A percentile compares a stretch with the other conserved stretches of the same genome.
Evolutionary conservation across 2,113 vertebrate species (phyloP).

Genomic region (Sylvilagus bachmani): DNA sequence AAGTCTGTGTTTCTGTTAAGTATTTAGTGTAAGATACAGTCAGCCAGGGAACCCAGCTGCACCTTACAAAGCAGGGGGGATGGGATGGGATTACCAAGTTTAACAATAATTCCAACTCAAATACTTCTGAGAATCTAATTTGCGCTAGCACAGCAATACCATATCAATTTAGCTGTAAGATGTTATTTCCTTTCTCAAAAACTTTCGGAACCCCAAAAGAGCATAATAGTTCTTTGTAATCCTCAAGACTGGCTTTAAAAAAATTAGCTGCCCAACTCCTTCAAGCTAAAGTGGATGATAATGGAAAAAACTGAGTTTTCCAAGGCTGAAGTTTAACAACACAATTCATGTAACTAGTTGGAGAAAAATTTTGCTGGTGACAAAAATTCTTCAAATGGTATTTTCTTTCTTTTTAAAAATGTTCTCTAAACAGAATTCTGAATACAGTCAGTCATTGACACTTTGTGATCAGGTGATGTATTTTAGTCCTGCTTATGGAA

Average conservation of each 20-base stretch:
- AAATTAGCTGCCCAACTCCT: conserved; percentile 41
- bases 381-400: conserved; percentile 60
- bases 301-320: conserved; percentile 49
- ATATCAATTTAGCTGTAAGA: neutral
- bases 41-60: conserved; percentile 57
- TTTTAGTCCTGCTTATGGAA: conserved; percentile 51
- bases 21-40: conserved; percentile 79
- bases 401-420: neutral
- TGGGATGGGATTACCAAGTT: conserved; percentile 15
- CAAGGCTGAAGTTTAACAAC: conserved; percentile 55
- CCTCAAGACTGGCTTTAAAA: conserved; percentile 42
- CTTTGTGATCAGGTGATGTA: conserved; percentile 9
- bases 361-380: conserved; percentile 68
- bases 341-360: conserved; percentile 19
- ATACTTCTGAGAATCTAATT: conserved; percentile 36
- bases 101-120: conserved; percentile 50
- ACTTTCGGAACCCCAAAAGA: conserved; percentile 28
- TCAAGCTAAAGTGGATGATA: conserved; percentile 9
- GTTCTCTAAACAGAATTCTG: conserved; percentile 53
- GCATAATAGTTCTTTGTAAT: conserved; percentile 38
- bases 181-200: conserved; percentile 40
- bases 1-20: conserved; percentile 81
- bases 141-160: conserved; percentile 48
- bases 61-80: conserved; percentile 61
- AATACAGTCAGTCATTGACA: conserved; percentile 55